Conservation (phyloP, 2,888 invertebrate genomes). For the Acronicta psi region DNA sequence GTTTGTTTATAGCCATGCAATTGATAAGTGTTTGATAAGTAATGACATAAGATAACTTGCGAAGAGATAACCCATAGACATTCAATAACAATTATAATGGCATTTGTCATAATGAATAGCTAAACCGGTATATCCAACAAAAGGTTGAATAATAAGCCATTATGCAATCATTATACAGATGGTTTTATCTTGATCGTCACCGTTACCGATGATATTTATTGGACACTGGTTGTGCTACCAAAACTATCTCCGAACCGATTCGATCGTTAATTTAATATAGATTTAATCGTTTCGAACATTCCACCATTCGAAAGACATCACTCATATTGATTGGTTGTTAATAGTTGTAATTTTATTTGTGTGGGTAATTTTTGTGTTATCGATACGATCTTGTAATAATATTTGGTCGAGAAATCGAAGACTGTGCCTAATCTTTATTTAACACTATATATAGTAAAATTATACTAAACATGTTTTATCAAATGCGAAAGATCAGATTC, state of each 20-base stretch:
- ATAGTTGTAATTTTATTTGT: conserved; percentile 29
- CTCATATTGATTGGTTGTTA: conserved; percentile 42
- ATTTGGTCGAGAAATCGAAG: too few relatives aligned
- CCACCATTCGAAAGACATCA: conserved; percentile 40
- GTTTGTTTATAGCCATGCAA: conserved; percentile 23
- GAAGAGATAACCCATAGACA: conserved; percentile 48
- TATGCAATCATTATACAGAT: conserved; percentile 68
- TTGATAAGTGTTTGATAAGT: conserved; percentile 41
- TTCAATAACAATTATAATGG: conserved; percentile 55
- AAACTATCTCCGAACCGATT: conserved; percentile 57
- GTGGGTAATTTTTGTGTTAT: conserved; percentile 8
- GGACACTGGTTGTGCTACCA: conserved; percentile 65
- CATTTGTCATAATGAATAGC: conserved; percentile 62
- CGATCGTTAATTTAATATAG: conserved; percentile 57
- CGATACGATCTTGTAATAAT: neutral
- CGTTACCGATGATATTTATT: conserved; percentile 65
- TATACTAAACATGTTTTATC: too few relatives aligned
- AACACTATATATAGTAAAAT: too few relatives aligned
- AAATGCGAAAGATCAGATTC: conserved; percentile 8
- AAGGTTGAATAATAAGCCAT: conserved; percentile 66
- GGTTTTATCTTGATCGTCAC: conserved; percentile 65
- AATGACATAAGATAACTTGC: conserved; percentile 41
- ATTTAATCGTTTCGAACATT: conserved; percentile 51
- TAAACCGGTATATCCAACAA: conserved; percentile 61
- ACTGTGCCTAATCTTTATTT: too few relatives aligned